These are phyloP conservation scores for Heptranchias perlo DNA, from an alignment of 2,113 vertebrate species.

Conservation along the genomic window DNA sequence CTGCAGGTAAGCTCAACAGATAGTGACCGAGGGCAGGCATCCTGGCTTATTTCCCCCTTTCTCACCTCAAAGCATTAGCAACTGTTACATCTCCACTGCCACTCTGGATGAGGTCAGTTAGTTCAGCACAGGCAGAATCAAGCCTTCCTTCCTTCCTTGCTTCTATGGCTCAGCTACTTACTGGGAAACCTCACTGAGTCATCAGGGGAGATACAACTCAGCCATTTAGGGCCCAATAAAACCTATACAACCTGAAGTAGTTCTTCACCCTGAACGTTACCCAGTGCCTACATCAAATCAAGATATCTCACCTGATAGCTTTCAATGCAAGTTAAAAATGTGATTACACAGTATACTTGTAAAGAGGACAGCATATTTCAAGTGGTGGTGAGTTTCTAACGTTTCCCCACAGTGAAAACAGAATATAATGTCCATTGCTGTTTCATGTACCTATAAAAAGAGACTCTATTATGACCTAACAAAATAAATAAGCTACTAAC, in stretches of 20 bases:
- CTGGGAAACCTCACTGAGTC: not conserved
- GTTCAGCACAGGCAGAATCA: too few species aligned
- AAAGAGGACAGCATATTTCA: not conserved
- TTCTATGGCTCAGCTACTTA: too few species aligned
- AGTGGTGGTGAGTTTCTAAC: not conserved
- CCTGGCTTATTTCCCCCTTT: not conserved
- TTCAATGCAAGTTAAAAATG: not conserved
- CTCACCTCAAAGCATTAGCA: not conserved
- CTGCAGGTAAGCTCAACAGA: not conserved
- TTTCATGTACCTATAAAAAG: not conserved
- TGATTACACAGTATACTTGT: not conserved
- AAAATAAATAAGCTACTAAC: not conserved
- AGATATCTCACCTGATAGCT: not conserved
- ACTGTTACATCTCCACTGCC: not conserved
- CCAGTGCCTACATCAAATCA: not conserved
- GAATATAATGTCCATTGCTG: too few species aligned
- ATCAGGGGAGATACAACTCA: not conserved
- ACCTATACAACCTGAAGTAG: not conserved
- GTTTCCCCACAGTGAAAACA: not conserved
- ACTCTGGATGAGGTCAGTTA: not conserved
- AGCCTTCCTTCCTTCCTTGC: too few species aligned
- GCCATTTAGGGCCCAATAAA: not conserved
- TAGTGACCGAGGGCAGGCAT: too few species aligned
- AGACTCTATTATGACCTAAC: not conserved
- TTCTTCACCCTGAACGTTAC: not conserved